These are phyloP conservation scores for Pomacea canaliculata DNA, from an alignment of 2,888 invertebrate species.

Conservation along the genomic window DNA sequence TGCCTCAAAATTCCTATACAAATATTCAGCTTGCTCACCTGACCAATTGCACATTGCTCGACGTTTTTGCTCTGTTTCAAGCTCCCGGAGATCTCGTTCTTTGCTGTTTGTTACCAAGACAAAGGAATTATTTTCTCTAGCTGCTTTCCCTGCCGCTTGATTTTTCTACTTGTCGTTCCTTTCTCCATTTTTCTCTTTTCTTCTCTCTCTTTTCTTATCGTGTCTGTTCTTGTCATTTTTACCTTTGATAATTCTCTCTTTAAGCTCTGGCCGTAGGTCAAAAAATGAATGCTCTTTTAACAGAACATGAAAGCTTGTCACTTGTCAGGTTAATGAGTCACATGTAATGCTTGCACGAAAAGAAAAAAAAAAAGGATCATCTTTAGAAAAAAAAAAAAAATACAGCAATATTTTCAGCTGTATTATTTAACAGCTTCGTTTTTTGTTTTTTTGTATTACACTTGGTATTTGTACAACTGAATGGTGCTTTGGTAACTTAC, in stretches of 20 bases:
- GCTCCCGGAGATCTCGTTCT: conserved; percentile 75
- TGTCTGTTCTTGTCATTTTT: conserved; percentile 86
- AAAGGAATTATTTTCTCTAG: conserved; percentile 83
- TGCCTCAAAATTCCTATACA: not conserved
- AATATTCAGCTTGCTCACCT: conserved; percentile 69
- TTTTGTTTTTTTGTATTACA: too few species aligned
- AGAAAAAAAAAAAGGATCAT: too few species aligned
- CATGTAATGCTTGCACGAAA: too few species aligned
- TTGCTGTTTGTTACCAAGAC: conserved; percentile 74
- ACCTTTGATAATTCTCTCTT: conserved; percentile 76
- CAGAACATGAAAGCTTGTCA: too few species aligned
- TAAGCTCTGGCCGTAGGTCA: conserved; percentile 61
- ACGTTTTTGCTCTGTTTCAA: conserved; percentile 73
- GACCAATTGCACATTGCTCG: conserved; percentile 68
- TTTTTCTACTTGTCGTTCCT: too few species aligned
- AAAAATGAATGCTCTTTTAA: too few species aligned
- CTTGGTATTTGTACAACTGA: too few species aligned
- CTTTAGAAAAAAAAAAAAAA: too few species aligned
- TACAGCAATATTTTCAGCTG: too few species aligned
- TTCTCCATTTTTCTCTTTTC: conserved; percentile 73
- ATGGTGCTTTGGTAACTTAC: conserved; percentile 43
- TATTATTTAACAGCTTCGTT: too few species aligned
- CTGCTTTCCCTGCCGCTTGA: conserved; percentile 75
- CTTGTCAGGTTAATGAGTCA: too few species aligned
- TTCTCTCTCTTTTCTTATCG: conserved; percentile 88